phyloP scores from a whole-genome alignment of 2,797 vertebrate species.

The Squalus acanthias region DNA sequence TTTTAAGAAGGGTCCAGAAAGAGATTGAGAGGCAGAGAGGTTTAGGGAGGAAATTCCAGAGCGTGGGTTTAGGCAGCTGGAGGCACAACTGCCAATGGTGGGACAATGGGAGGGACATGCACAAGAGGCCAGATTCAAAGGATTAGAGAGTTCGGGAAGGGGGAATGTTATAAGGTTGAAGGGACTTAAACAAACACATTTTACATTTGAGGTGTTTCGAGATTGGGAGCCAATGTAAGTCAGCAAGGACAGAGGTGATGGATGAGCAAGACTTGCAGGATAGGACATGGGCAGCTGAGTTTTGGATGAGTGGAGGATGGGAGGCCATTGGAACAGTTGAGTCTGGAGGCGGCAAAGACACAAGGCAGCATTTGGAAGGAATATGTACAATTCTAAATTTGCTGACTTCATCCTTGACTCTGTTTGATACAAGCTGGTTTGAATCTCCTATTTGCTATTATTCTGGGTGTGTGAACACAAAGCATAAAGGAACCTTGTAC shows the following conservation, averaged over 20 bases:
- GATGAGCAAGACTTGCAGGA: not conserved
- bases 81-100: not conserved
- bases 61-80: not conserved
- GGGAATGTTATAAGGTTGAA: not conserved
- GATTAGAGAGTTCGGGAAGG: not conserved
- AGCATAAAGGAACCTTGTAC: not conserved
- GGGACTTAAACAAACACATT: not conserved
- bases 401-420: not conserved
- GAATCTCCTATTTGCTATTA: too few species aligned
- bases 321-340: not conserved
- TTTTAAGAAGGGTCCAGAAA: not conserved
- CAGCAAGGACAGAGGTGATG: not conserved
- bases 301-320: not conserved
- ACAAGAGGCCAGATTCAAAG: not conserved
- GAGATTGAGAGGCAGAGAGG: not conserved
- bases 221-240: not conserved
- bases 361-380: not conserved
- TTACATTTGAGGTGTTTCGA: not conserved
- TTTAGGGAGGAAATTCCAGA: not conserved
- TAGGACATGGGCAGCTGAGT: not conserved
- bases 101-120: not conserved
- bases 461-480: too few species aligned
- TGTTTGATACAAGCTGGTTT: too few species aligned
- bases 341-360: not conserved
- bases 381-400: not conserved